Base-by-base conservation (phyloP, 2,888 invertebrate species). In the Autographa pulchrina region DNA sequence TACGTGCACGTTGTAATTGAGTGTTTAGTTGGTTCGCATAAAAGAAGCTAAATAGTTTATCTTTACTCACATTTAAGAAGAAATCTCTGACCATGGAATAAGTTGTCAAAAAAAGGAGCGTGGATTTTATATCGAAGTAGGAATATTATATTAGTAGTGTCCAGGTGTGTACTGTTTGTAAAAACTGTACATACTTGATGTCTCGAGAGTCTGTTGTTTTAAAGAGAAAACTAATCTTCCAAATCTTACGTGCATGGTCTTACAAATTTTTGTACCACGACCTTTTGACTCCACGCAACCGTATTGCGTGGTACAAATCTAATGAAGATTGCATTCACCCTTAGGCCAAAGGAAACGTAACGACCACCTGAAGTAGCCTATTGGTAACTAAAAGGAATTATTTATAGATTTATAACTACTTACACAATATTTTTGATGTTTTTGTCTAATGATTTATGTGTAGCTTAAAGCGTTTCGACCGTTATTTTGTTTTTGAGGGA, bases 311-410 rank as follows among this genome's bases (percentile, higher is more conserved):
- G 81, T 81, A 87, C 83, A 86, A 84, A 85, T 81, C 80, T 94
- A 95, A 95, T 95, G 94, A 93, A 94, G 94, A 95, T 95, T 93
- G 92, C 92, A 86, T 90, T 89, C 77, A 80, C 90, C 93, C 91
- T 77, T 62, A 75, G 89, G 93, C 89, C 71, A 69, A 73, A 75
- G 72, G 79, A 70, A 85, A 92, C 93, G 95, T 94, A 94, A 94
- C 95, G 91, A 91, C 89, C 92, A 94, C 86, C 94, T 96, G 95
- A 96, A 92, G 96, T 92, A 95, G 96, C 96, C 83, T 90, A 90
- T 87, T 81, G 70, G 78, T 89, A 92, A 89, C 85, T 89, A 87
- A 83, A 87, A 81, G 89, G 90, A 90, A 95, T 95, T 95, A 95
- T 92, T 89, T 90, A 82, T 85, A 94, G 93, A 95, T 96, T 95